Conservation (phyloP, 2,888 invertebrate species). For the Papilio demoleus region DNA sequence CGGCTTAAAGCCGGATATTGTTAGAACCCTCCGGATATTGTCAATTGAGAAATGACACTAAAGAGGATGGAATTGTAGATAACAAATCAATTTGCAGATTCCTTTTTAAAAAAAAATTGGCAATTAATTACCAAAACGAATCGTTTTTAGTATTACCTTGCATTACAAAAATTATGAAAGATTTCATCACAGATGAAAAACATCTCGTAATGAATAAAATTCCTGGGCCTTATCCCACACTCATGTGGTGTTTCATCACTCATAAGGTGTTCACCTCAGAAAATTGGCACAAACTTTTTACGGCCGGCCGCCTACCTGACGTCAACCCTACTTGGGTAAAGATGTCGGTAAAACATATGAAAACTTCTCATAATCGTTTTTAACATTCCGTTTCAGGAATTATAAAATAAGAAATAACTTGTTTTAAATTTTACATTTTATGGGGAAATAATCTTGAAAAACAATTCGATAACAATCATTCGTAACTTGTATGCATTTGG, state of each 20-base stretch:
- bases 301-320: too few species aligned
- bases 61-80: slow-evolving; percentile 14
- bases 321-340: too few species aligned
- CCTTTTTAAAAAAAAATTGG: not conserved
- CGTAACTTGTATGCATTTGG: not conserved
- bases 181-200: not conserved
- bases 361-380: too few species aligned
- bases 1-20: slow-evolving; percentile 25
- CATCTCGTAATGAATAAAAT: not conserved
- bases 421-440: slow-evolving; percentile 19
- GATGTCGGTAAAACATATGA: too few species aligned
- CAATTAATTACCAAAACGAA: not conserved
- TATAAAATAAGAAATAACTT: slow-evolving; percentile 21
- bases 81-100: slow-evolving; percentile 12
- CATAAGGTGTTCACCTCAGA: too few species aligned
- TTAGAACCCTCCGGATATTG: slow-evolving; percentile 35
- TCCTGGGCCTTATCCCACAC: too few species aligned
- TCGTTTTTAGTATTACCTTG: too few species aligned
- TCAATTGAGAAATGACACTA: slow-evolving; percentile 29
- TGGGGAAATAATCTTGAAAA: slow-evolving; percentile 22
- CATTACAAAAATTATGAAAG: too few species aligned
- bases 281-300: too few species aligned
- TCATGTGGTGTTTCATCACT: too few species aligned
- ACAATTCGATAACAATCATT: not conserved
- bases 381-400: not conserved